These are phyloP conservation scores for Anadara kagoshimensis DNA, from an alignment of 1,140 invertebrate species.

Conservation along the genomic window DNA sequence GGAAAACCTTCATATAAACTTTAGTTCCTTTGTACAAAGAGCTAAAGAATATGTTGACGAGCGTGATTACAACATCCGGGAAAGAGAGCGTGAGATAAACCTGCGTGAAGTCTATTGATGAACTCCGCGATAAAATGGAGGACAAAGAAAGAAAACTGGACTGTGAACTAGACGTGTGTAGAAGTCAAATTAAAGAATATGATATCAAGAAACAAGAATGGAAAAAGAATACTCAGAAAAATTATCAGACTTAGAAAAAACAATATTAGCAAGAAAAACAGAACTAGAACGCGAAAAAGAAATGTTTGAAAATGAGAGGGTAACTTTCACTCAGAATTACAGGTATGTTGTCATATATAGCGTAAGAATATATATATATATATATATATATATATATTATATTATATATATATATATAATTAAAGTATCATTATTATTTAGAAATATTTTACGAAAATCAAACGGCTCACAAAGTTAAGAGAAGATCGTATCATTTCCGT, in stretches of 20 bases:
- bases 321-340: constrained; percentile 58
- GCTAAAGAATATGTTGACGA: constrained; percentile 65
- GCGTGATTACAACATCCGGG: constrained; percentile 57
- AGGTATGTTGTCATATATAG: constrained; percentile 38
- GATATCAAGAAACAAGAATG: constrained; percentile 55
- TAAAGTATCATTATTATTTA: too few relatives aligned
- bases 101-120: constrained; percentile 45
- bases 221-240: constrained; percentile 54
- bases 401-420: too few relatives aligned
- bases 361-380: neutral
- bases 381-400: too few relatives aligned
- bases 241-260: constrained; percentile 45
- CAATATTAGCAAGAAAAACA: constrained; percentile 32
- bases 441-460: too few relatives aligned
- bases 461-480: too few relatives aligned
- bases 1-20: constrained; percentile 65
- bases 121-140: constrained; percentile 44
- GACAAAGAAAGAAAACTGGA: constrained; percentile 57
- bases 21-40: constrained; percentile 63
- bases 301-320: constrained; percentile 55
- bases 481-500: too few relatives aligned
- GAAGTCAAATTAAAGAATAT: constrained; percentile 44
- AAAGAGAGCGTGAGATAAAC: constrained; percentile 59
- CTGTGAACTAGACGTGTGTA: constrained; percentile 51
- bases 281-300: constrained; percentile 47